Evolutionary conservation across 2,113 vertebrate species (phyloP), one percentile per base, ranked within the genome.

Genomic region (Orientallactaga bullata): DNA sequence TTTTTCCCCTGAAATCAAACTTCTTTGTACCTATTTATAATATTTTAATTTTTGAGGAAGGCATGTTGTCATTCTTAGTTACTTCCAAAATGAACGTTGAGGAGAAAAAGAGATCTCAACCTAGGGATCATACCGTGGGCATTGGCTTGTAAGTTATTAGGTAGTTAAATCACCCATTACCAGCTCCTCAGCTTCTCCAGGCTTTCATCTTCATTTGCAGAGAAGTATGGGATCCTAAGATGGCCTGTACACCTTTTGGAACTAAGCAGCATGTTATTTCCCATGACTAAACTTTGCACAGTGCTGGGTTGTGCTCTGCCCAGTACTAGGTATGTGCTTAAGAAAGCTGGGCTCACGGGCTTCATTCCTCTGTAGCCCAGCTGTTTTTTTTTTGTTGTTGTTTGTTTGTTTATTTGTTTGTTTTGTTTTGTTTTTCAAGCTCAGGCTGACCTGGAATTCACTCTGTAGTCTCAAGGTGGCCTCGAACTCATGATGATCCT

Each of bases 41-140:
- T n/a, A 77, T 89, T 92, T 89, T 72, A 30, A 66, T 17, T 89
- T 65, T 91, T 74, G 5, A 71, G 85, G 80, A 86, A 74, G 58
- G 9, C 7, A 42, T 39, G 10, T 66, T 81, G 5, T 65, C 11
- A 2, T 90, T 51, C 20, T 76, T 77, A 76, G 58, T 58, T 88
- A n/a, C 60, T 83, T 37, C 7, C 42, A 42, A 92, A 37, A 79
- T 94, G 55, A 84, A 83, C 39, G 30, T 18, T 24, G 47, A 88
- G 42, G 37, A 79, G 60, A 83, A n/a, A 86, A 10, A 51, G 9
- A 74, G 23, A 69, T 74, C 71, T 80, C 86, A 74, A 61, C 13
- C 51, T 68, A 39, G 6, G 9, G 74, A 58, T 35, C 4, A 12
- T 39, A 76, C 60, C 47, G 51, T 83, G 63, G 51, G 20, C 55